These are phyloP conservation scores for Chrysocyon brachyurus DNA, from an alignment of 2,797 vertebrate species.

Conservation along the genomic window DNA sequence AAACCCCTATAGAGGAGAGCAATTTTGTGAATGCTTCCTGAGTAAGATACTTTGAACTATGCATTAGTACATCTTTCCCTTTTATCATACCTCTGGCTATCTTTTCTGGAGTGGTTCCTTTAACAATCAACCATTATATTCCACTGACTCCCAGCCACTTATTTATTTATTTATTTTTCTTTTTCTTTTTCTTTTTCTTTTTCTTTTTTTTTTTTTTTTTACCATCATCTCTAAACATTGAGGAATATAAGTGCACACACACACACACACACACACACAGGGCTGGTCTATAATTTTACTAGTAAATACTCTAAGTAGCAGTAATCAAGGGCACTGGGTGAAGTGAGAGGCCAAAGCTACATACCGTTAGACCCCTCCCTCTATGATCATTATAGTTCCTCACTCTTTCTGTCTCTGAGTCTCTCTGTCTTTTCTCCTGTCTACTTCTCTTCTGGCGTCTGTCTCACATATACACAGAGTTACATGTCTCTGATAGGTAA, in stretches of 20 bases:
- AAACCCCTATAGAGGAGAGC: slow-evolving; percentile 9
- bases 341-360: neutral
- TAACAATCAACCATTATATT: neutral
- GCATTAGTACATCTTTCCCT: slow-evolving; percentile 40
- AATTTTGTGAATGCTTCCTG: slow-evolving; percentile 7
- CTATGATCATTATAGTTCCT: neutral
- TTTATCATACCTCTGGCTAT: neutral
- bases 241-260: neutral
- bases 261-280: neutral
- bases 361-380: neutral
- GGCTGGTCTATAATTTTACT: neutral
- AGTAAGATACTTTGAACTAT: slow-evolving; percentile 23
- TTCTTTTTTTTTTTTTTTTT: neutral
- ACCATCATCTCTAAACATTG: neutral
- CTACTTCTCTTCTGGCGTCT: neutral
- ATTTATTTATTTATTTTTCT: neutral
- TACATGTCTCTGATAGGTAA: neutral
- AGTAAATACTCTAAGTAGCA: neutral
- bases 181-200: too few species aligned
- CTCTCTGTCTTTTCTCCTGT: neutral
- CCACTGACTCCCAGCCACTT: neutral
- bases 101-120: neutral
- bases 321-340: neutral
- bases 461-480: neutral
- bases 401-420: neutral